Evolutionary conservation across 2,797 vertebrate genomes (phyloP), one percentile per base, ranked within the genome.

Genomic region (Saxicola maurus): DNA sequence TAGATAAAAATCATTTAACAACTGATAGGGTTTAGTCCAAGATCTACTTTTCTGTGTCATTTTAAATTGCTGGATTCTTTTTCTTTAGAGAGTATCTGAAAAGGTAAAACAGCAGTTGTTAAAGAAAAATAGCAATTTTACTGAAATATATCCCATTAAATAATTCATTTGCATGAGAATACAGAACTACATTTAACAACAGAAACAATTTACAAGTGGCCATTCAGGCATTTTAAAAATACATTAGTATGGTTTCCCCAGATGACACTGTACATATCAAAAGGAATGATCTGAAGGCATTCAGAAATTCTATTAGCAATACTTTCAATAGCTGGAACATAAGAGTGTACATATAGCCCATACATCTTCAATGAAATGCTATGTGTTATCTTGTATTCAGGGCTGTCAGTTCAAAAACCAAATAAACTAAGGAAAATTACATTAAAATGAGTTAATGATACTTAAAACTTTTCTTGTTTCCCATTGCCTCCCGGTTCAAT

Each of bases 291-390:
- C 52, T 86, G 56, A 87, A 89, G 16, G 35, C 49, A 71, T 86
- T 83, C 80, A 90, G 76, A 91, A 94, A 86, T 93, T 83, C 56
- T 89, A 89, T 89, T 91, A 94, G 17, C 72, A 83, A 37, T 71
- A 48, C 9, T 89, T 93, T 49, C 82, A 92, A 33, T 69, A 76
- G 46, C 17, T 84, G 56, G 38, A 86, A 73, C 19, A 17, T 49
- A 55, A 78, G 6, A 57, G 1, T 0, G 2, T 45, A 38, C 5
- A 2, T 35, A 43, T 45, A 90, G 38, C 28, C 55, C 65, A 56
- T 42, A 53, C 20, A 75, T 72, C 48, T 75, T 86, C 73, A 89
- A 0, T 49, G 79, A 78, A 81, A 94, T 81, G 31, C 23, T 78
- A 37, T 37, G 62, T 31, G 23, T 69, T 86, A 78, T 75, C 89